A percentile compares a stretch with the other conserved stretches of the same genome.
These are phyloP conservation scores for Riparia riparia DNA, from an alignment of 2,113 vertebrate genomes.

Conservation along the genomic window DNA sequence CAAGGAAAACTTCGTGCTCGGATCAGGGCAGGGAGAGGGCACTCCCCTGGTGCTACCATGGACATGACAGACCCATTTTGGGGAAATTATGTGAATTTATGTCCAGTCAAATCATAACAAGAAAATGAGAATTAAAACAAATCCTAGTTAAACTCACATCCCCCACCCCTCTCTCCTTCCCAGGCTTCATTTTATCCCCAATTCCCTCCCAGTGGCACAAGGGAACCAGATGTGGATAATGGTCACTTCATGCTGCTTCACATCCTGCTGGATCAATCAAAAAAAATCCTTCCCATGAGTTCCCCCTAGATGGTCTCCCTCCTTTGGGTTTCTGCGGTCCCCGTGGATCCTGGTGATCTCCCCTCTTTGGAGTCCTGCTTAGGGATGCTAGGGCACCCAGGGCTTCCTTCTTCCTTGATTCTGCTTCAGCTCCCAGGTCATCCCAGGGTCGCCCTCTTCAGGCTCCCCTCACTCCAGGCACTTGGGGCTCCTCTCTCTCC, in stretches of 20 bases:
- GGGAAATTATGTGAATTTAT: background rate
- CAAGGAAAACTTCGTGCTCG: accelerated
- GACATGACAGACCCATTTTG: background rate
- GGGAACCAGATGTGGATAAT: background rate
- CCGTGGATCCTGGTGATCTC: too few relatives aligned
- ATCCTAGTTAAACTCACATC: background rate
- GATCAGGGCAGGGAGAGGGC: background rate
- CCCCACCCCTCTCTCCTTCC: background rate
- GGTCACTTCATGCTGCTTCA: background rate
- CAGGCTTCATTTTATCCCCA: background rate
- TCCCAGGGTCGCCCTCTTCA: background rate
- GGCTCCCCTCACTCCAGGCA: background rate
- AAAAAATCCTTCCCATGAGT: background rate
- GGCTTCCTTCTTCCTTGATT: background rate
- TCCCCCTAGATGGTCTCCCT: background rate
- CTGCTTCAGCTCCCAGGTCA: background rate
- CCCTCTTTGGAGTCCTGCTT: background rate
- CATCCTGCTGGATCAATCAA: background rate
- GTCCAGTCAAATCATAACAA: background rate
- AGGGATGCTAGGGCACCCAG: background rate
- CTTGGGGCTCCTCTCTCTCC: background rate
- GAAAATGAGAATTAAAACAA: background rate
- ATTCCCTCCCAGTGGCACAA: accelerated
- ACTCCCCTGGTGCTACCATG: background rate
- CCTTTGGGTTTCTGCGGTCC: background rate